Conservation (phyloP, 2,888 invertebrate genomes). For the Agonum fuliginosum region DNA sequence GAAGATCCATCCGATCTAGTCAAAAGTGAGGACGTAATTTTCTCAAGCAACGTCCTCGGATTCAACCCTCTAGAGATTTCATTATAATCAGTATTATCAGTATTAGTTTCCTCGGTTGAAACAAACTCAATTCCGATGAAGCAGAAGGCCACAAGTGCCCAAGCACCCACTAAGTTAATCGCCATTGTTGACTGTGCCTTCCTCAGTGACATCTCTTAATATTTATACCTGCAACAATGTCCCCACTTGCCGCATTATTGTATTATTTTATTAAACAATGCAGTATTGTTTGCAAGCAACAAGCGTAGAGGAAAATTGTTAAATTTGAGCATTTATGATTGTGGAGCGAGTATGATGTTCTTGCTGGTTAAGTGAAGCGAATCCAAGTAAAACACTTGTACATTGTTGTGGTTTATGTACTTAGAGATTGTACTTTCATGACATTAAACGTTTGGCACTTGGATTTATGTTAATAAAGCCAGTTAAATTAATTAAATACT, state of each 20-base stretch:
- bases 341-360: not conserved
- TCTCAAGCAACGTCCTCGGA: conserved; percentile 71
- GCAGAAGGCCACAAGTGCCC: not conserved
- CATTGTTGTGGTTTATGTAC: too few species aligned
- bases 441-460: too few species aligned
- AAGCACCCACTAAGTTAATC: not conserved
- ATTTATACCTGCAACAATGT: conserved; percentile 2
- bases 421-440: too few species aligned
- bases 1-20: conserved; percentile 80
- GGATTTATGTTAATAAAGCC: too few species aligned
- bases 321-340: conserved; percentile 2
- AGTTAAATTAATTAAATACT: too few species aligned
- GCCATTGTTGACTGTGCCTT: not conserved
- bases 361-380: not conserved
- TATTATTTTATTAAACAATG: conserved; percentile 41
- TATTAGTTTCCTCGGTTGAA: not conserved
- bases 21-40: conserved; percentile 81
- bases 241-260: not conserved
- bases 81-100: conserved; percentile 30
- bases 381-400: too few species aligned
- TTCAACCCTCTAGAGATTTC: conserved; percentile 36
- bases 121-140: not conserved
- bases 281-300: conserved; percentile 47
- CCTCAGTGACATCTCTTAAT: not conserved
- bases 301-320: conserved; percentile 34